Conservation (phyloP, 2,797 vertebrate species). For the Bradypodion pumilum region DNA sequence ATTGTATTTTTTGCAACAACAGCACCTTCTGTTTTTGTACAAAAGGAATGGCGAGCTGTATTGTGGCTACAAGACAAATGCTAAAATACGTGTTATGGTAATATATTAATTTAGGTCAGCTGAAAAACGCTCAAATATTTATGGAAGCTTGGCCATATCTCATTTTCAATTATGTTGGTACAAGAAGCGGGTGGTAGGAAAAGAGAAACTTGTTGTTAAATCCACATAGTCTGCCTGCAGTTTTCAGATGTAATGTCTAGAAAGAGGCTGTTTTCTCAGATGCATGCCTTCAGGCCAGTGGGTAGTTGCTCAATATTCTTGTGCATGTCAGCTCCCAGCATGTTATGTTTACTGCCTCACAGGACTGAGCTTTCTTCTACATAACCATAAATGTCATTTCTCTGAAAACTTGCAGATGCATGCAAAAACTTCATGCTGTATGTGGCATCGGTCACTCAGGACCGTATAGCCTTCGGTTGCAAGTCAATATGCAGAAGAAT, state of each 20-base stretch:
- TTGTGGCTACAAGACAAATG: too few relatives aligned
- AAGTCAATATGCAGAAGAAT: neutral
- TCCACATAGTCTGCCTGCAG: too few relatives aligned
- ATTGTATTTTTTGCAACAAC: neutral
- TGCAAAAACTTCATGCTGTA: neutral
- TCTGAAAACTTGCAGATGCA: neutral
- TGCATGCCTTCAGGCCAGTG: too few relatives aligned
- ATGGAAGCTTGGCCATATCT: too few relatives aligned
- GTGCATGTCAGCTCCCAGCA: neutral
- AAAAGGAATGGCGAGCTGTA: neutral
- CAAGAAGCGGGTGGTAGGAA: too few relatives aligned
- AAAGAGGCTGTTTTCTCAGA: too few relatives aligned
- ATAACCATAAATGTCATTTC: neutral
- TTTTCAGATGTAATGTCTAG: too few relatives aligned
- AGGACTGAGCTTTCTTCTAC: neutral
- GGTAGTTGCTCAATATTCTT: neutral
- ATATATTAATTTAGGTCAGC: too few relatives aligned
- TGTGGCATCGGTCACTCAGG: neutral
- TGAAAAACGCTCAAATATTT: too few relatives aligned
- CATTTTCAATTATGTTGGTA: too few relatives aligned
- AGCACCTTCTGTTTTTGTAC: fast-evolving
- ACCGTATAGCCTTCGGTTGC: neutral
- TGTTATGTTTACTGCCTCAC: neutral
- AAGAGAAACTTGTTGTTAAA: too few relatives aligned
- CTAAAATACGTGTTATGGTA: too few relatives aligned